Evolutionary conservation across 1,140 invertebrate species (phyloP).

Genomic region (Bombus cullumanus): DNA sequence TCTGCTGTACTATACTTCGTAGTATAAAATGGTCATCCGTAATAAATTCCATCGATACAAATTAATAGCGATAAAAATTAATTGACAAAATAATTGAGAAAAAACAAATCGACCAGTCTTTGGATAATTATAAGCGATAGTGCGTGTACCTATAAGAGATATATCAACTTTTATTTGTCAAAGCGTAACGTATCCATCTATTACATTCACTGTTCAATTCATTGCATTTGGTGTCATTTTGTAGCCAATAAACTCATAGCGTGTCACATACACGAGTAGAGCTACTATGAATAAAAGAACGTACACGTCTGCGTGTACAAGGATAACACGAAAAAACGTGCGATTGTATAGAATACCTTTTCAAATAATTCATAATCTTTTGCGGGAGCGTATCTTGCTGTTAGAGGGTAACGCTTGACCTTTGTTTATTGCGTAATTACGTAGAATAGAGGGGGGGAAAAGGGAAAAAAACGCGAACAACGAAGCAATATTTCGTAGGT

Average conservation of each 20-base stretch:
- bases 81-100: not conserved
- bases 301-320: no score
- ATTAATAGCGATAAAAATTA: not conserved
- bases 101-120: not conserved
- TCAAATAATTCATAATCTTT: not conserved
- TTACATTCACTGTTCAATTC: not conserved
- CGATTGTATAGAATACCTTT: not conserved
- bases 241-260: not conserved
- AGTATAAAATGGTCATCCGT: not conserved
- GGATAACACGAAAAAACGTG: not conserved
- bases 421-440: conserved; percentile 24
- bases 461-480: no score
- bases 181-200: not conserved
- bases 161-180: not conserved
- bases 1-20: not conserved
- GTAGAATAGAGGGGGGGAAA: not conserved
- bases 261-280: not conserved
- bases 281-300: not conserved
- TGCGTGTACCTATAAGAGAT: no score
- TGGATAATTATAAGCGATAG: no score
- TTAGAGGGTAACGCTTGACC: not conserved
- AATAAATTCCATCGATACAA: not conserved
- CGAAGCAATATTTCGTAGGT: conserved; percentile 2
- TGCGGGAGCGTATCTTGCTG: not conserved
- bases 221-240: not conserved